These are phyloP conservation scores for Gopherus evgoodei DNA, from an alignment of 2,113 vertebrate genomes.

Conservation along the genomic window DNA sequence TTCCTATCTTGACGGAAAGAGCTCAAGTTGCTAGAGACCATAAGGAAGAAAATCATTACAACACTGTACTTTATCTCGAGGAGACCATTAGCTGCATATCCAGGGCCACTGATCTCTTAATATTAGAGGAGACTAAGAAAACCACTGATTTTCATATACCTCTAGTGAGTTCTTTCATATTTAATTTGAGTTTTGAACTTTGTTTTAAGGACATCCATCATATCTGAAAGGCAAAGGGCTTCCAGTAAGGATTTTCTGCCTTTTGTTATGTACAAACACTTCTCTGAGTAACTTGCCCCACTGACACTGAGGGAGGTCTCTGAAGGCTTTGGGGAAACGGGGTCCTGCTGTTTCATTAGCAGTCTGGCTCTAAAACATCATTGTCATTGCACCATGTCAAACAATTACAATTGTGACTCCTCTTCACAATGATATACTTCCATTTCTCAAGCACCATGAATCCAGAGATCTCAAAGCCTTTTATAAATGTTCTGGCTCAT, in stretches of 20 bases:
- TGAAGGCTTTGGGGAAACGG: neutral
- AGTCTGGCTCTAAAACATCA: neutral
- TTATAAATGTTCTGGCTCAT: neutral
- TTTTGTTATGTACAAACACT: neutral
- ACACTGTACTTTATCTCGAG: neutral
- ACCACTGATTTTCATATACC: neutral
- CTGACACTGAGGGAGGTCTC: neutral
- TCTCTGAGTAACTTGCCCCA: neutral
- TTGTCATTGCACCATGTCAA: neutral
- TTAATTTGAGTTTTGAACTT: neutral
- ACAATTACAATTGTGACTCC: neutral
- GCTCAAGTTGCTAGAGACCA: neutral
- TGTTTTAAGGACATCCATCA: too few relatives aligned
- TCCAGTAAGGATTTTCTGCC: neutral
- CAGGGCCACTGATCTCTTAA: neutral
- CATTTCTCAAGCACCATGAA: neutral
- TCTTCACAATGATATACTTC: neutral
- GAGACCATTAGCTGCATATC: neutral
- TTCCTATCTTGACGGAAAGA: neutral
- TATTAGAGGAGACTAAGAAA: neutral
- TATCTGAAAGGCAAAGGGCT: neutral
- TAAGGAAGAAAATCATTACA: neutral
- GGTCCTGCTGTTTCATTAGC: neutral
- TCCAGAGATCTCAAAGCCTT: neutral
- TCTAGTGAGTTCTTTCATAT: neutral